A percentile compares a stretch with the other conserved stretches of the same genome.
Conservation (phyloP, 1,140 invertebrate genomes). For the Drosophila mayri region DNA sequence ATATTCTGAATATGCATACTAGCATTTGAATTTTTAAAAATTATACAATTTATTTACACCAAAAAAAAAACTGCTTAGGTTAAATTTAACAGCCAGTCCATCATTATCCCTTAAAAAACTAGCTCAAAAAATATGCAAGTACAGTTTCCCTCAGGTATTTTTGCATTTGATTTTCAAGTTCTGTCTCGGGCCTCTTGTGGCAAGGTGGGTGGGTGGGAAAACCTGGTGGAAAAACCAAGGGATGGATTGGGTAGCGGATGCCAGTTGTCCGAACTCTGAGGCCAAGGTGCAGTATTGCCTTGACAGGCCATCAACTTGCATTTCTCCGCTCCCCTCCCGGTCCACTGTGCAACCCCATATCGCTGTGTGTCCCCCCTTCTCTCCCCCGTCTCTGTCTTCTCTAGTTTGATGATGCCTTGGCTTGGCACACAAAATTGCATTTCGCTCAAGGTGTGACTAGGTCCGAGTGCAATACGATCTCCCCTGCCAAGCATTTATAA, state of each 20-base stretch:
- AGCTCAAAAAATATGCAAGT: constrained; percentile 18
- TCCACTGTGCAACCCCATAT: constrained; percentile 1
- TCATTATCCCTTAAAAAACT: constrained; percentile 13
- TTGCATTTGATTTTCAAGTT: constrained; percentile 72
- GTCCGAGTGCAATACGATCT: constrained; percentile 50
- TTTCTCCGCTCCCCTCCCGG: neutral
- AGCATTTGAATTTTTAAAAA: too few relatives aligned
- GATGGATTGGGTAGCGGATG: constrained; percentile 27
- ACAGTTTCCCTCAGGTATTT: constrained; percentile 56
- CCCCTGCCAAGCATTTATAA: constrained; percentile 62
- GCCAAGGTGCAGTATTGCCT: constrained; percentile 46
- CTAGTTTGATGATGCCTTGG: constrained; percentile 27
- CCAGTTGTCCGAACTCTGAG: constrained; percentile 25
- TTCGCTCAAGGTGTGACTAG: constrained; percentile 71
- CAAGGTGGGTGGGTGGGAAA: neutral
- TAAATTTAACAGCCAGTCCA: neutral
- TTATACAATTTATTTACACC: neutral
- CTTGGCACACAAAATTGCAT: constrained; percentile 72
- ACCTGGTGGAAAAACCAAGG: neutral
- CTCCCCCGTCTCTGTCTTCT: neutral
- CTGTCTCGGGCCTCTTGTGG: constrained; percentile 25
- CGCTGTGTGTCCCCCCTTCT: neutral
- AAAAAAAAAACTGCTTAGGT: neutral
- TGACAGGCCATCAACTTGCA: constrained; percentile 72
- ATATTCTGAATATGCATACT: too few relatives aligned